Conservation (phyloP, 2,113 vertebrate genomes). For the Sterna hirundo region DNA sequence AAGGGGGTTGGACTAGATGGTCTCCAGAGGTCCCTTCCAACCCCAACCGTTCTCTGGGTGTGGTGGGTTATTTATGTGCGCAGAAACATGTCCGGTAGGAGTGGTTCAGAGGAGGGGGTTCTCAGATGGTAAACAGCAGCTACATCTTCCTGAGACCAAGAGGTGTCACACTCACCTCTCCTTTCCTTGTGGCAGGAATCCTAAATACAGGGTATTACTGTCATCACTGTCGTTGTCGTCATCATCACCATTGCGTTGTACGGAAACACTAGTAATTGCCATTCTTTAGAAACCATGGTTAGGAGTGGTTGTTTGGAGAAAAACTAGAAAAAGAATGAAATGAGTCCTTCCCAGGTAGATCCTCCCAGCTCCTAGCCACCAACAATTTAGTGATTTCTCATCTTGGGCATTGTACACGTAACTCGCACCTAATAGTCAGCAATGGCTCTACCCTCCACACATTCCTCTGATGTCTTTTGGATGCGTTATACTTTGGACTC, state of each 20-base stretch:
- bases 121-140: not conserved
- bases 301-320: not conserved
- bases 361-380: not conserved
- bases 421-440: not conserved
- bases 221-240: rapidly evolving
- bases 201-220: not conserved
- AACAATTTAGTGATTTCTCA: not conserved
- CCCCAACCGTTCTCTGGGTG: not conserved
- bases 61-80: not conserved
- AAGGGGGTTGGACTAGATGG: not conserved
- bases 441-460: no score
- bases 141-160: not conserved
- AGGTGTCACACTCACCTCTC: not conserved
- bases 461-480: not conserved
- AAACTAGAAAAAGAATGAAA: not conserved
- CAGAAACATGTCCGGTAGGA: not conserved
- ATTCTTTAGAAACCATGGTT: not conserved
- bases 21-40: not conserved
- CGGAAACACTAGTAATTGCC: not conserved
- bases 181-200: not conserved
- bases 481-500: not conserved
- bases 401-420: not conserved
- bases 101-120: not conserved
- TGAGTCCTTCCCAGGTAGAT: not conserved
- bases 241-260: not conserved